Conservation (phyloP, 2,888 invertebrate species). For the Lepidochitona cinerea region DNA sequence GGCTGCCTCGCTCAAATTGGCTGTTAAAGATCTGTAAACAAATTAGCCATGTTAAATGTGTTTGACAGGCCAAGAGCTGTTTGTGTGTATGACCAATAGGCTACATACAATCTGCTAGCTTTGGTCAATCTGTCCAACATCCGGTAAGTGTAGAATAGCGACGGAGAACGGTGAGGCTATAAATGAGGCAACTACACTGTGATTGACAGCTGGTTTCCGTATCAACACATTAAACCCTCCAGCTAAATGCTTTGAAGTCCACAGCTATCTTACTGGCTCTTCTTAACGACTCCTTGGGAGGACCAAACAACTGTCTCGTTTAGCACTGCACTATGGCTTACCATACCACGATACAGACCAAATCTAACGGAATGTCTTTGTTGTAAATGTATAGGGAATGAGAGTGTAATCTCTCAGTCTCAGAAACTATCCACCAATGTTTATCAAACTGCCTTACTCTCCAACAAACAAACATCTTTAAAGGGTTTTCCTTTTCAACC, state of each 20-base stretch:
- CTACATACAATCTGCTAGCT: not conserved
- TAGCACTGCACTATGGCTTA: not conserved
- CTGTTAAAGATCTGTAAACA: not conserved
- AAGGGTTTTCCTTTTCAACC: not conserved
- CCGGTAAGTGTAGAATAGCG: not conserved
- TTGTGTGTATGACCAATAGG: not conserved
- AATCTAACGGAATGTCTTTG: not conserved
- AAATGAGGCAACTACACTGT: not conserved
- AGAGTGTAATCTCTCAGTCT: not conserved
- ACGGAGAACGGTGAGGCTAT: not conserved
- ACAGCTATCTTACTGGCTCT: not conserved
- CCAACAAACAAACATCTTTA: constrained; percentile 1
- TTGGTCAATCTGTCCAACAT: not conserved
- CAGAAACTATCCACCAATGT: not conserved
- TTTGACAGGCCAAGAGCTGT: not conserved
- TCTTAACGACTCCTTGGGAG: not conserved
- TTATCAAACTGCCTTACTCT: not conserved
- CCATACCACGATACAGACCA: not conserved
- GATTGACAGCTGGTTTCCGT: constrained; percentile 6
- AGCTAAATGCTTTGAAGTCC: not conserved
- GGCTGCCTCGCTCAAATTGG: not conserved
- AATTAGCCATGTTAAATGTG: constrained; percentile 3
- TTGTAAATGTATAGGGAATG: not conserved
- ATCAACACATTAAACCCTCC: not conserved
- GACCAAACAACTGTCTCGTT: constrained; percentile 4